Base-by-base conservation (phyloP, 2,888 invertebrate species). In the Lasioglossum vierecki region DNA sequence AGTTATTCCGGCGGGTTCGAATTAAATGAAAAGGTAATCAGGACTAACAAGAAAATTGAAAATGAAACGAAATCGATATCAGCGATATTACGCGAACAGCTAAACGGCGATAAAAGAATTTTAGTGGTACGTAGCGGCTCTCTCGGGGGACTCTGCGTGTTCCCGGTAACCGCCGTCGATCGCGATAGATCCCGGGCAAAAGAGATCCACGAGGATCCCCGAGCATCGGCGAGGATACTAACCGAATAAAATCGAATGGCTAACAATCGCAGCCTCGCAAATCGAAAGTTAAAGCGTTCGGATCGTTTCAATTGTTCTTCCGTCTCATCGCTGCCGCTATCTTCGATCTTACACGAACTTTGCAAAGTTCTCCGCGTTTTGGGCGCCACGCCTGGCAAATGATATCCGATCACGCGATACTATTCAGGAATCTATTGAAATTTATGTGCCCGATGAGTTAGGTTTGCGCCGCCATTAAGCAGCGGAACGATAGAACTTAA, bases 291-390 rank as follows among this genome's bases (percentile, higher is more conserved):
- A 71, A 78, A 71, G 30, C 44, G 80, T 11, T 53, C 44, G n/a
- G 35, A n/a, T 79, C 44, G 83, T 70, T 82, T 70, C 57, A 30
- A 68, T 39, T 35, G 66, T 68, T 68, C 66, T 60, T 81, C 79
- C 82, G 76, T 78, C 80, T 79, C 83, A 79, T 85, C 80, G 80
- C 49, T 70, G 66, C 85, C 82, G 79, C 87, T 89, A 89, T 89
- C 85, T 77, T 8, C 83, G 80, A 89, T 85, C 79, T 80, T 75
- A 57, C 70, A 80, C 68, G 83, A 87, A 82, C 83, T 68, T 75
- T 79, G 66, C 46, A 13, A 66, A 76, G 57, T 83, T 74, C 39
- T 44, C 46, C 39, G 73, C 63, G 30, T 80, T 85, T 71, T 82
- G 35, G 46, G 41, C 68, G 72, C 76, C 72, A 68, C 53, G n/a